Evolutionary conservation across 2,797 vertebrate species (phyloP), one percentile per base, ranked within the genome.

Genomic region (Ceyx erithaca): DNA sequence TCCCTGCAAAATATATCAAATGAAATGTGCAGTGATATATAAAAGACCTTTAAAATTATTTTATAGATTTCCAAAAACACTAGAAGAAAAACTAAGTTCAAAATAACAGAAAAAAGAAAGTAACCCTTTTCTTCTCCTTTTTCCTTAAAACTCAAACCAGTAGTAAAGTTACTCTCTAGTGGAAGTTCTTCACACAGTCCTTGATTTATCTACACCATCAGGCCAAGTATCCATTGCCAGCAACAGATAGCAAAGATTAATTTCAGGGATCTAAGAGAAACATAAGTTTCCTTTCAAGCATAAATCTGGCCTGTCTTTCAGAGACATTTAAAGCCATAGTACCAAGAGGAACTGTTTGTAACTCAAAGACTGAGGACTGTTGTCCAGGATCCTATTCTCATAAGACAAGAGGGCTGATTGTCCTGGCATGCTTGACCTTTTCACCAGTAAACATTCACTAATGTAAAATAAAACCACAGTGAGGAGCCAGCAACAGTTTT

Each of bases 321-420:
- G 54, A 49, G 28, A 20, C 51, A 81, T 79, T 79, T 51, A 70
- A 26, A 43, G 67, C 3, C 13, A 28, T 2, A 12, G n/a, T 52
- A 71, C 22, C 46, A 51, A 54, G 12, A 68, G 5, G 20, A 88
- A 43, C n/a, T 15, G 9, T 14, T 16, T 1, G 9, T 19, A 80
- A 73, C 61, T 85, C 37, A 49, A 59, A 77, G n/a, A 49, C 14
- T 33, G 58, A 89, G 40, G 19, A 37, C 35, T 14, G 4, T 40
- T 3, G 31, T 19, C 6, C 26, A 72, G 43, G 79, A 41, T 22
- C 4, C 40, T 7, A 21, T 4, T 58, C n/a, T 31, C 0, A 0
- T 25, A 57, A 30, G 7, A 26, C 1, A 1, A 67, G 16, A 84
- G 3, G 26, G 48, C 43, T 76, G 22, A 66, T 49, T 73, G 7